A percentile compares a stretch with the other conserved stretches of the same genome.
These are phyloP conservation scores for Drosophila sordidapex DNA, from an alignment of 2,888 invertebrate species.

Conservation along the genomic window DNA sequence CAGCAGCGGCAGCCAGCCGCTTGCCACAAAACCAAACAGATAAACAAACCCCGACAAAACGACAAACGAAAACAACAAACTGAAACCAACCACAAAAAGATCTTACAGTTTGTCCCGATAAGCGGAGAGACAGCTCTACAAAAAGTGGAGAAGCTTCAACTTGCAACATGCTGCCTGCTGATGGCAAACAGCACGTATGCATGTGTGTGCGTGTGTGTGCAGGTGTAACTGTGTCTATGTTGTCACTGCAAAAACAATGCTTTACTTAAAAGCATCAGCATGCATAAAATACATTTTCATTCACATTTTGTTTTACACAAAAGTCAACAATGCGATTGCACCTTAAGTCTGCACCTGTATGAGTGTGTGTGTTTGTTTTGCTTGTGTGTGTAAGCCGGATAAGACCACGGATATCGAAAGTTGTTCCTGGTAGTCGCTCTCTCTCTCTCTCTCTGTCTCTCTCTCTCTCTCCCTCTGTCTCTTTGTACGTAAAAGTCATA, in stretches of 20 bases:
- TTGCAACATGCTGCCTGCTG: constrained; percentile 45
- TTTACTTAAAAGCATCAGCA: constrained; percentile 60
- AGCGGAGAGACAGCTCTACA: constrained; percentile 44
- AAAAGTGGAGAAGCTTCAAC: constrained; percentile 40
- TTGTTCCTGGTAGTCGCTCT: constrained; percentile 57
- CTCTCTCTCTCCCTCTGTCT: not conserved
- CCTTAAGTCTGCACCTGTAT: constrained; percentile 18
- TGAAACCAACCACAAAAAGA: constrained; percentile 71
- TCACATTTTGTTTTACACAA: constrained; percentile 77
- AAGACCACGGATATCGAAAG: constrained; percentile 77
- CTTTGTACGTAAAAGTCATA: constrained; percentile 55
- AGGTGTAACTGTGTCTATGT: constrained; percentile 56
- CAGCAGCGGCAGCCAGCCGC: constrained; percentile 48
- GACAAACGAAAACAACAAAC: constrained; percentile 55
- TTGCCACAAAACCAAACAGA: constrained; percentile 38
- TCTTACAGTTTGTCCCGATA: constrained; percentile 68
- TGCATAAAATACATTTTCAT: constrained; percentile 78
- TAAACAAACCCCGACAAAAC: constrained; percentile 49
- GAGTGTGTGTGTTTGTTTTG: constrained; percentile 8
- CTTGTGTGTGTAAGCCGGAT: constrained; percentile 56
- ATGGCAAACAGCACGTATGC: constrained; percentile 64
- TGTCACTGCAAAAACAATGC: constrained; percentile 74
- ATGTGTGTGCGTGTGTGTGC: constrained; percentile 18
- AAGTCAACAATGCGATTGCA: constrained; percentile 75
- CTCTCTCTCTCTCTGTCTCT: not conserved